Evolutionary conservation across 2,888 invertebrate genomes (phyloP).

Genomic region (Imbricaverruca yamaguchii): DNA sequence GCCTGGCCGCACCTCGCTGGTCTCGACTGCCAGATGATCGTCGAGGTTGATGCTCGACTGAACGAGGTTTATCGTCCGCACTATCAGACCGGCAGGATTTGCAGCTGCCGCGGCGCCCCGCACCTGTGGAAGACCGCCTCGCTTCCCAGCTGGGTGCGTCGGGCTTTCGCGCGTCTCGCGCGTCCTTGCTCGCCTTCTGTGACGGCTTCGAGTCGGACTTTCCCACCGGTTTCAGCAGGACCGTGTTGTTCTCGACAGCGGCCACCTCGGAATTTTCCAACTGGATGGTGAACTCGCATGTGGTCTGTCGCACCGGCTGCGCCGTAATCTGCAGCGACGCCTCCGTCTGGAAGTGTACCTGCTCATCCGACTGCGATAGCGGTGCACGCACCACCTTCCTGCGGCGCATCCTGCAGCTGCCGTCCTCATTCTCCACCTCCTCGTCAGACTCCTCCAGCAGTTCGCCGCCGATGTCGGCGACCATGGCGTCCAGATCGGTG

Average conservation of each 20-base stretch:
- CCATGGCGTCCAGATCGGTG: not conserved
- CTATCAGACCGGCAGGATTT: not conserved
- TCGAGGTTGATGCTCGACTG: too few relatives aligned
- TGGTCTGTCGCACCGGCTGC: not conserved
- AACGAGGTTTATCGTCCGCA: too few relatives aligned
- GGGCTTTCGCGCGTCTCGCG: not conserved
- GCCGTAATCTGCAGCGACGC: not conserved
- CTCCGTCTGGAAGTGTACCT: not conserved
- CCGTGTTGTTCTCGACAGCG: not conserved
- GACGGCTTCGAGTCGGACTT: not conserved
- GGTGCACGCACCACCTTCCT: not conserved
- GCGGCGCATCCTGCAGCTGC: not conserved
- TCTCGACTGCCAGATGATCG: not conserved
- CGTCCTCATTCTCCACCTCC: not conserved
- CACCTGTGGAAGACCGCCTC: not conserved
- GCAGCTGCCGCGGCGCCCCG: not conserved
- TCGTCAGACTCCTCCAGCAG: not conserved
- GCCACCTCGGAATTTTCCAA: not conserved
- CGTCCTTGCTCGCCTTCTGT: not conserved
- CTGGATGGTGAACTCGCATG: not conserved
- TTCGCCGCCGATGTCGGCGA: not conserved
- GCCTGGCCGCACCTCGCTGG: not conserved
- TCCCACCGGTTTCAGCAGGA: not conserved
- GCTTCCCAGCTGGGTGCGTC: not conserved
- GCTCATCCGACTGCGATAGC: not conserved